phyloP scores from a whole-genome alignment of 2,113 vertebrate genomes.

The Acanthochromis polyacanthus region DNA sequence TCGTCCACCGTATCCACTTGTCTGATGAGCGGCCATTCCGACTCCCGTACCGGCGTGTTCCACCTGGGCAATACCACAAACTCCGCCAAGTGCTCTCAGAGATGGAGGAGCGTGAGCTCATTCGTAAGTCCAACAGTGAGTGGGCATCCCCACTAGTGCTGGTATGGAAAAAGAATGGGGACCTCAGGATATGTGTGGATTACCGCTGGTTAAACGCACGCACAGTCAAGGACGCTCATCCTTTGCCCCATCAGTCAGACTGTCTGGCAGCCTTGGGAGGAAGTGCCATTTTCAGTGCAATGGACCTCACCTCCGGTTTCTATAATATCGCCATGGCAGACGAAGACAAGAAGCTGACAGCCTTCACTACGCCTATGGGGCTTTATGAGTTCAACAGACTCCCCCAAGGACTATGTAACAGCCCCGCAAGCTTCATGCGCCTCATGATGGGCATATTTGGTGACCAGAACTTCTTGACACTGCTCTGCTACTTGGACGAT shows the following conservation, averaged over 20 bases:
- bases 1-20: conserved; percentile 13
- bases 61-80: conserved; percentile 11
- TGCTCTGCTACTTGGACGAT: conserved; percentile 14
- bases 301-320: too few relatives aligned
- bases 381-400: neutral
- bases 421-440: neutral
- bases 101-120: conserved; percentile 5
- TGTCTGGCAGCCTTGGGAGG: too few relatives aligned
- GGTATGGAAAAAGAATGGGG: conserved; percentile 22
- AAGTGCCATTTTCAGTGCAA: too few relatives aligned
- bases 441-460: conserved; percentile 17
- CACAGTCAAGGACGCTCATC: too few relatives aligned
- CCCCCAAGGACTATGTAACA: neutral
- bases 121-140: conserved; percentile 13
- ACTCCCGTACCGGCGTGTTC: too few relatives aligned
- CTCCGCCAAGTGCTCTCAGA: neutral
- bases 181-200: conserved; percentile 16
- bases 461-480: neutral
- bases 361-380: neutral
- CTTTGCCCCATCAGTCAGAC: too few relatives aligned
- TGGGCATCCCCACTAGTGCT: conserved; percentile 6
- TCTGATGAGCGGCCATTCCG: neutral
- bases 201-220: conserved; percentile 28
- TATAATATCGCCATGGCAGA: too few relatives aligned
- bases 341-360: neutral